Conservation (phyloP, 2,113 vertebrate species). For the Poeciliopsis retropinna region DNA sequence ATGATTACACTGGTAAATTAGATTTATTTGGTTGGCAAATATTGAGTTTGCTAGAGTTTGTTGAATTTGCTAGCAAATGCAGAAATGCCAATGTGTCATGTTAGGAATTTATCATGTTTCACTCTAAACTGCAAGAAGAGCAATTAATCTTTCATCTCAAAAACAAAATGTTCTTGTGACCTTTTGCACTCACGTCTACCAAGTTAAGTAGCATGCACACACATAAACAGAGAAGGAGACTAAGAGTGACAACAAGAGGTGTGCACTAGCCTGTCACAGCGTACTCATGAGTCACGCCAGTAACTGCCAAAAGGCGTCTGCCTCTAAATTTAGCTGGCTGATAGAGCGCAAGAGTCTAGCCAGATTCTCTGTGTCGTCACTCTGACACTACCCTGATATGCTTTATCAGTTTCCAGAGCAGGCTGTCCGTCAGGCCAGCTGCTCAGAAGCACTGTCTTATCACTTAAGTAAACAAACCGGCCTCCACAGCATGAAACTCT, state of each 20-base stretch:
- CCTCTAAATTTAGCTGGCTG: conserved; percentile 68
- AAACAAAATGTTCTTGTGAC: conserved; percentile 44
- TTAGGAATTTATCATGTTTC: conserved; percentile 1
- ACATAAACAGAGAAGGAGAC: conserved; percentile 18
- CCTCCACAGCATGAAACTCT: conserved; percentile 37
- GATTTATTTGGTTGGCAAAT: background rate
- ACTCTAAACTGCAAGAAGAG: background rate
- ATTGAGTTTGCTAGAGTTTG: conserved; percentile 10
- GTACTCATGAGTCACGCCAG: conserved; percentile 64
- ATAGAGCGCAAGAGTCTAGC: conserved; percentile 54
- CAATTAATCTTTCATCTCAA: conserved; percentile 34
- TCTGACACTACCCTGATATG: conserved; percentile 60
- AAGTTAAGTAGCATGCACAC: conserved; percentile 3
- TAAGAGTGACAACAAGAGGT: conserved; percentile 36
- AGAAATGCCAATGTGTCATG: background rate
- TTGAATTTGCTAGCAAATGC: background rate
- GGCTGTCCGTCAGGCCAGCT: conserved; percentile 59
- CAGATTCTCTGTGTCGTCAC: conserved; percentile 73
- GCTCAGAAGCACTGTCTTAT: conserved; percentile 65
- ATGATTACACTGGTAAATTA: background rate
- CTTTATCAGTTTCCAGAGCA: conserved; percentile 65
- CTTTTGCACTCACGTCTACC: conserved; percentile 24
- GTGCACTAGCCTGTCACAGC: conserved; percentile 44
- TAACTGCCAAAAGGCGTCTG: conserved; percentile 60
- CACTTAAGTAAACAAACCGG: conserved; percentile 57